These are phyloP conservation scores for Mystacornis crossleyi DNA, from an alignment of 2,113 vertebrate genomes.

Conservation along the genomic window DNA sequence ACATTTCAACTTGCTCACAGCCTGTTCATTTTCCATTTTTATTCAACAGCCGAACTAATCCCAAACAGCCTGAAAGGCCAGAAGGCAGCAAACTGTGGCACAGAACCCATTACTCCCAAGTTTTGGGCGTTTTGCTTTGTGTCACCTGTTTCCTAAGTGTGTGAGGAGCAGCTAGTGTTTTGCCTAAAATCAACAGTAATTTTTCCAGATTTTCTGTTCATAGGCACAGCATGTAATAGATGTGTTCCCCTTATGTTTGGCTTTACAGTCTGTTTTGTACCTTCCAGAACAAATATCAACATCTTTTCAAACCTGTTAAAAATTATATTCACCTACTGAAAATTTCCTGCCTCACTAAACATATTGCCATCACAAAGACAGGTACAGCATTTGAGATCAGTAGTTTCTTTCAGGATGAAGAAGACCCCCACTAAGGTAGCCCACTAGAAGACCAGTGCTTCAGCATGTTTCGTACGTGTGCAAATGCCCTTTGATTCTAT, in stretches of 20 bases:
- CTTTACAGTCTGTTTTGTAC: neutral
- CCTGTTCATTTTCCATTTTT: neutral
- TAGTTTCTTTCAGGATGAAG: neutral
- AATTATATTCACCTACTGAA: neutral
- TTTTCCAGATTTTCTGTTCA: neutral
- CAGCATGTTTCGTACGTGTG: rapidly evolving
- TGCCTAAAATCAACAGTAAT: neutral
- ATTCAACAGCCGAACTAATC: neutral
- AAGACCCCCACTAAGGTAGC: neutral
- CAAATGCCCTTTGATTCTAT: neutral
- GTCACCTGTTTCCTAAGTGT: neutral
- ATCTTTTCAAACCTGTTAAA: neutral
- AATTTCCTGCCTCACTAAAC: neutral
- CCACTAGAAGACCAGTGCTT: neutral
- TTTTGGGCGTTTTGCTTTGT: neutral
- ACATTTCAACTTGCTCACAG: neutral
- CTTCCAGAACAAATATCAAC: neutral
- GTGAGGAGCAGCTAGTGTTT: neutral
- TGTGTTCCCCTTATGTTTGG: neutral
- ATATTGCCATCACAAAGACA: neutral
- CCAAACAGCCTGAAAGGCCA: neutral
- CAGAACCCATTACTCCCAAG: neutral
- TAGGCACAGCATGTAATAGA: neutral
- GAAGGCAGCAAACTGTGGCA: neutral
- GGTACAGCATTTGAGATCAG: neutral